Percentiles rank a stretch among this genome's conserved stretches.
Evolutionary conservation across 1,140 invertebrate species (phyloP).

Genomic region (Lasaia peninsularis): DNA sequence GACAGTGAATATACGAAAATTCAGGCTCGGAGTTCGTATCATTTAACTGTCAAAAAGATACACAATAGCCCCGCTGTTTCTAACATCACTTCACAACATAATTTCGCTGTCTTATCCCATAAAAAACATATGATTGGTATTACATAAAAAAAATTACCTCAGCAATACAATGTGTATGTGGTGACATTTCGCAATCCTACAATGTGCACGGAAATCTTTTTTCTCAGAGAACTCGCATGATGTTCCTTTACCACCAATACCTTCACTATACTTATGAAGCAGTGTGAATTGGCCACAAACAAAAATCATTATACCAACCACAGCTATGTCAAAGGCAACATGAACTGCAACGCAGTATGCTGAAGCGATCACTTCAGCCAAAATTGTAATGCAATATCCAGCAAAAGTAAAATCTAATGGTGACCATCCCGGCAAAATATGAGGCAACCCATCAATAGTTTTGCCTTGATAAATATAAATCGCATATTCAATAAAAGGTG

Average conservation of each 20-base stretch:
- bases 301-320: conserved; percentile 55
- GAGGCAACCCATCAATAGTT: conserved; percentile 26
- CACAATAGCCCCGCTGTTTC: no score
- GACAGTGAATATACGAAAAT: no score
- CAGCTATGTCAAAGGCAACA: conserved; percentile 44
- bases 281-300: conserved; percentile 49
- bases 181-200: conserved; percentile 44
- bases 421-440: conserved; percentile 49
- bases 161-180: conserved; percentile 34
- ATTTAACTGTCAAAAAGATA: no score
- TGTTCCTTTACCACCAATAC: conserved; percentile 40
- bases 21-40: no score
- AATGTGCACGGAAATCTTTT: conserved; percentile 43
- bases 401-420: conserved; percentile 31
- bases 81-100: no score
- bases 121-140: no score
- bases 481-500: conserved; percentile 45
- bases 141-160: conserved; percentile 35
- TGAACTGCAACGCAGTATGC: conserved; percentile 50
- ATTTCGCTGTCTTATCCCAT: no score
- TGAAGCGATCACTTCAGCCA: conserved; percentile 37
- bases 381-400: conserved; percentile 38
- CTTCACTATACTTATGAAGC: conserved; percentile 38
- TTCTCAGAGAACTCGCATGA: conserved; percentile 24
- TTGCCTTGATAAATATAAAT: conserved; percentile 24